phyloP scores from a whole-genome alignment of 2,888 invertebrate species.

The Caenorhabditis parvicauda region DNA sequence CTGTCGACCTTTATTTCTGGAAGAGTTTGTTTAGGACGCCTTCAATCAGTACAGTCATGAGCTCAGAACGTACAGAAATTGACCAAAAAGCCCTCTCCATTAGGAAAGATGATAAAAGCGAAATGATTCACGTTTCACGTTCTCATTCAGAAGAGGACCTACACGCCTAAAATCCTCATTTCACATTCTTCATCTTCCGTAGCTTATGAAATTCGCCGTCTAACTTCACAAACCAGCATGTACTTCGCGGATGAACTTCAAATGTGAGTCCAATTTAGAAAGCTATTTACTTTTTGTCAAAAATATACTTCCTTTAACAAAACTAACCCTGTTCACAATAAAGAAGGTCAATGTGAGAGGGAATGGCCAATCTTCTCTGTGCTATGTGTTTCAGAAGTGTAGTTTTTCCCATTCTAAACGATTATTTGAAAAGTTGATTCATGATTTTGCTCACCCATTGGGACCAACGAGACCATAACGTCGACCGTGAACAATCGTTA shows the following conservation, averaged over 20 bases:
- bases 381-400: conserved; percentile 90
- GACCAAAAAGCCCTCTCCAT: no score
- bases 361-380: conserved; percentile 84
- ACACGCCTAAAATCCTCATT: no score
- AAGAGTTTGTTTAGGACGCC: conserved; percentile 11
- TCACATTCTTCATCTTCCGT: not conserved
- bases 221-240: no score
- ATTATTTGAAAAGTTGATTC: not conserved
- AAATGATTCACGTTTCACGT: no score
- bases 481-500: conserved; percentile 87
- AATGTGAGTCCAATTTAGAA: not conserved
- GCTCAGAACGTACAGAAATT: no score
- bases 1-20: conserved; percentile 97
- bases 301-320: not conserved
- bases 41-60: not conserved
- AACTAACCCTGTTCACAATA: conserved; percentile 82
- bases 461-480: conserved; percentile 97
- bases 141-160: no score
- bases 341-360: conserved; percentile 90
- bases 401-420: conserved; percentile 87
- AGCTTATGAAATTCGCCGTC: no score
- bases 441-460: conserved; percentile 74
- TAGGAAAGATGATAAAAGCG: no score
- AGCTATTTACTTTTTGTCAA: not conserved
- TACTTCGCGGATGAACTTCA: no score